A percentile compares a stretch with the other conserved stretches of the same genome.
Conservation (phyloP, 2,113 vertebrate genomes). For the Amphiprion ocellaris region DNA sequence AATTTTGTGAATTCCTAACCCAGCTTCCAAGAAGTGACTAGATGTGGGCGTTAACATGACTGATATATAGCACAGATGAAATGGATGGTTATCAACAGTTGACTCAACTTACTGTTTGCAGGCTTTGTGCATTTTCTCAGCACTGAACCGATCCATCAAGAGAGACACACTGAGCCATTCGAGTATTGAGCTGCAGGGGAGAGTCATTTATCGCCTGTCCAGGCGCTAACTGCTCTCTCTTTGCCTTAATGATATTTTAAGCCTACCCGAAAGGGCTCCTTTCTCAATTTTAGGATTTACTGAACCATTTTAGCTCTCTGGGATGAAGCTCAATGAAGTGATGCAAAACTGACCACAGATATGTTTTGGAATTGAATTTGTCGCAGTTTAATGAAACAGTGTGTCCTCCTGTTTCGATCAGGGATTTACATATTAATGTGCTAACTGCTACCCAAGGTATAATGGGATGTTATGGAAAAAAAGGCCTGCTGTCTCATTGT, state of each 20-base stretch:
- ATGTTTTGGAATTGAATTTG: conserved; percentile 1
- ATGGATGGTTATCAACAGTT: neutral
- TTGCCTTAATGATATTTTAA: conserved; percentile 35
- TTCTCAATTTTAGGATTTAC: conserved; percentile 45
- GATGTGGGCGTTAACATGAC: neutral
- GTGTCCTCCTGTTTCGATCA: neutral
- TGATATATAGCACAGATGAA: neutral
- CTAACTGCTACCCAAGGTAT: conserved; percentile 11
- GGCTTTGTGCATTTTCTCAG: neutral
- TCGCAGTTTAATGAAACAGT: neutral
- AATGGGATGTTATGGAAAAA: conserved; percentile 25
- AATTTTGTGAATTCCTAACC: too few relatives aligned
- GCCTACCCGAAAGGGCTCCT: neutral
- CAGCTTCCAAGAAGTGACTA: neutral
- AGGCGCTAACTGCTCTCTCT: conserved; percentile 27
- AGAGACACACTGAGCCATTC: neutral
- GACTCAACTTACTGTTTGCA: neutral
- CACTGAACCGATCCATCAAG: neutral
- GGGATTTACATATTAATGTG: conserved; percentile 20
- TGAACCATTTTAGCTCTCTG: neutral
- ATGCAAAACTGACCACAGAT: neutral
- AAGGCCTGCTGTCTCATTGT: conserved; percentile 31
- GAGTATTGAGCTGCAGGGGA: conserved; percentile 10
- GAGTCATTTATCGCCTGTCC: conserved; percentile 30
- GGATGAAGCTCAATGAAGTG: neutral